These are phyloP conservation scores for Cataglyphis hispanica DNA, from an alignment of 1,140 invertebrate species.

Conservation along the genomic window DNA sequence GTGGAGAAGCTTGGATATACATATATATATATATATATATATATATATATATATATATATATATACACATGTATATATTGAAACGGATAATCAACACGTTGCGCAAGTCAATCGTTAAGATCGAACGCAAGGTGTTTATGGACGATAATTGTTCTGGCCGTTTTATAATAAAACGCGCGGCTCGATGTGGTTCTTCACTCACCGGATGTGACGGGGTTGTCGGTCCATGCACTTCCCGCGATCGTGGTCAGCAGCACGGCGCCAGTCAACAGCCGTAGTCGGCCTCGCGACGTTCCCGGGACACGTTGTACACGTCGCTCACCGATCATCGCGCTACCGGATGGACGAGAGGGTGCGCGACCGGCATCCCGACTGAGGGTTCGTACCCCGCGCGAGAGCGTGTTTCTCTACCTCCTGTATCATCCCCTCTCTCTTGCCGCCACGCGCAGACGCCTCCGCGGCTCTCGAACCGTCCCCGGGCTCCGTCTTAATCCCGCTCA, in stretches of 20 bases:
- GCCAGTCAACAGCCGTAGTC: constrained; percentile 66
- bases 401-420: constrained; percentile 68
- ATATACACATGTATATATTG: no score
- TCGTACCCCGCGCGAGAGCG: constrained; percentile 70
- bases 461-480: constrained; percentile 51
- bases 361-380: constrained; percentile 86
- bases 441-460: constrained; percentile 65
- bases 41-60: no score
- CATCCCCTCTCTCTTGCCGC: constrained; percentile 67
- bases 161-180: background rate
- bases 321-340: constrained; percentile 81
- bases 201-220: constrained; percentile 81
- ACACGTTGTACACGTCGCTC: constrained; percentile 74
- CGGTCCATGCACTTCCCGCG: constrained; percentile 76
- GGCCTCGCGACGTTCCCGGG: constrained; percentile 58
- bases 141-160: no score
- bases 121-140: background rate
- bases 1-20: background rate
- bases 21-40: no score
- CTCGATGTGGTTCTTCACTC: constrained; percentile 75
- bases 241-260: constrained; percentile 66
- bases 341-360: constrained; percentile 80
- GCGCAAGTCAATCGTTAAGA: background rate
- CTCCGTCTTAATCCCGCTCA: constrained; percentile 73
- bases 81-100: constrained; percentile 4